These are phyloP conservation scores for Oceanodroma leucorhoa DNA, from an alignment of 2,797 vertebrate genomes.

Conservation along the genomic window DNA sequence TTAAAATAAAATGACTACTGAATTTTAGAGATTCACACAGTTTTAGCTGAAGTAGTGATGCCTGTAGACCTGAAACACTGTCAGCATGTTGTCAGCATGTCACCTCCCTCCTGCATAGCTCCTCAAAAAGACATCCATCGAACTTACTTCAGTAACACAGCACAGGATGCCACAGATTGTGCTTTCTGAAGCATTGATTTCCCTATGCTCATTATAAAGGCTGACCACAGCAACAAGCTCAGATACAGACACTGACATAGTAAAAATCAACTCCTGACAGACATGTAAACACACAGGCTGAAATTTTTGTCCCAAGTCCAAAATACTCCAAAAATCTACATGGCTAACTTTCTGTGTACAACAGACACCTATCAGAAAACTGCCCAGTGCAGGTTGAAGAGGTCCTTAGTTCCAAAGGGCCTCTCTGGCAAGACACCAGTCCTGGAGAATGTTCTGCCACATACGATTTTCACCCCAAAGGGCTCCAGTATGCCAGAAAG, in stretches of 20 bases:
- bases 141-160: neutral
- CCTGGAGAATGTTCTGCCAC: neutral
- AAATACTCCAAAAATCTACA: neutral
- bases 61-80: neutral
- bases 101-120: neutral
- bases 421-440: neutral
- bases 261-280: neutral
- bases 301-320: neutral
- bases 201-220: neutral
- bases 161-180: neutral
- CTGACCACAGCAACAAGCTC: neutral
- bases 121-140: neutral
- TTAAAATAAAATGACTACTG: neutral
- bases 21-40: neutral
- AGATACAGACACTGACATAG: neutral
- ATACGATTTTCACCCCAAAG: rapidly evolving
- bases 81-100: neutral
- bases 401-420: neutral
- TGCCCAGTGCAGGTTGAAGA: neutral
- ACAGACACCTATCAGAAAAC: neutral
- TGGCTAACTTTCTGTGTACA: neutral
- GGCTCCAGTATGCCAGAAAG: neutral
- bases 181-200: neutral
- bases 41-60: neutral
- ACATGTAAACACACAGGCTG: neutral